Base-by-base conservation (phyloP, 2,113 vertebrate species). In the Sinocyclocheilus grahami region DNA sequence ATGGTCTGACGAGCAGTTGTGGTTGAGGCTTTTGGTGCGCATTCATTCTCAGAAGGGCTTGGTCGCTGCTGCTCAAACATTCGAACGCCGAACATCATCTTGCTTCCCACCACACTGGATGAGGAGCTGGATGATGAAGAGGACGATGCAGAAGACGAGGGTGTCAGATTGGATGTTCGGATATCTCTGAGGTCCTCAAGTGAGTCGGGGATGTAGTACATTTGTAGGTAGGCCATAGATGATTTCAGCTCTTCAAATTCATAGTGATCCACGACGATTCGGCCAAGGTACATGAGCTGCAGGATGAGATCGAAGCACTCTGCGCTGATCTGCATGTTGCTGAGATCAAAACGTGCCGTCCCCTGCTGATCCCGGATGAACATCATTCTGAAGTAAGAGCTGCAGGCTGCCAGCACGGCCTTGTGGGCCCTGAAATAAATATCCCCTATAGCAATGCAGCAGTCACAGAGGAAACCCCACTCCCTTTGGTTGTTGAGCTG, bases 381-480 rank as follows among this genome's bases (percentile, higher is more conserved):
- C 95, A 98, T 97, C 98, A 99, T 99, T 90, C 97, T 94, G 93
- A 99, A 99, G 91, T 99, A 99, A 90, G 98, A 98, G 93, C 97
- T 98, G 93, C 98, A 99, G 0, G 98, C 98, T 3, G 98, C 98
- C 86, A 99, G 93, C 27, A 99, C 97, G 0, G 98, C 98, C 89
- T 97, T 97, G 93, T 99, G 98, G 0, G 97, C 98, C 89, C 97
- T 93, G 92, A 99, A 99, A 94, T 99, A 99, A 90, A 97, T 97
- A 93, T 99, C 97, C 1, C 97, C 97, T 1, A 99, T 98, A 42
- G 98, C 96, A 42, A 99, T 97, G 76, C 97, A 98, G 90, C 97
- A 99, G 95, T 99, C 98, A 1, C 98, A 99, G 86, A 99, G 96
- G 92, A 99, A 99, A 87, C 98, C 98, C 97, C 97, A 99, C 90